Base-by-base conservation (phyloP, 2,113 vertebrate species). In the Epinephelus lanceolatus region DNA sequence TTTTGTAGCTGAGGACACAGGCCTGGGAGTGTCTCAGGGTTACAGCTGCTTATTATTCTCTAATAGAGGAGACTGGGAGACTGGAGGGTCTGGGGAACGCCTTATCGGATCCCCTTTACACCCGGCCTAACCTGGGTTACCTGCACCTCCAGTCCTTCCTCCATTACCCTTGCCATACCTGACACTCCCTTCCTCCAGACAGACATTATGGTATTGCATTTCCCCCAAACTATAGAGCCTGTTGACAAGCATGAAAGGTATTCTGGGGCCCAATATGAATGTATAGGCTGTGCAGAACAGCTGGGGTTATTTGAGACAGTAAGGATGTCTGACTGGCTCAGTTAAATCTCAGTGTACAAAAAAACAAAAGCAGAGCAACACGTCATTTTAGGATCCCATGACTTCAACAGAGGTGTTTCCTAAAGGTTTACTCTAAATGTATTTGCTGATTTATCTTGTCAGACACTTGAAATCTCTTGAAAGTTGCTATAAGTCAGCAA, bases 21-120 rank as follows among this genome's bases (percentile, higher is more conserved):
- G 84, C 89, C 88, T 93, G 90, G 94, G 94, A 94, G 90, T 93
- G 94, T 93, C 91, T 93, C 85, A 91, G 77, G 75, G 86, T 93
- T 93, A 92, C 92, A 91, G 77, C 89, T 84, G 80, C 90, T 90
- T 93, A 91, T 93, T 93, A 89, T 94, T 91, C 88, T 90, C 83
- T 84, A 83, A 85, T 77, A 92, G 86, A 92, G 69, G 76, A 90
- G 86, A 81, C 68, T 67, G 65, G 78, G 77, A 86, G 74, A 87
- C 85, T 87, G 84, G 25, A 83, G 71, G 89, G 85, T 83, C 86
- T 86, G 62, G 83, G 89, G 85, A 94, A 92, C 86, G 88, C 85
- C 88, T 94, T 89, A 93, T 92, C 85, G 72, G 88, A 92, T 94
- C 84, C 81, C 89, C 79, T 87, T 86, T 86, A 80, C 86, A 85